These are phyloP conservation scores for Clepsis dumicolana DNA, from an alignment of 2,888 invertebrate species.

Conservation along the genomic window DNA sequence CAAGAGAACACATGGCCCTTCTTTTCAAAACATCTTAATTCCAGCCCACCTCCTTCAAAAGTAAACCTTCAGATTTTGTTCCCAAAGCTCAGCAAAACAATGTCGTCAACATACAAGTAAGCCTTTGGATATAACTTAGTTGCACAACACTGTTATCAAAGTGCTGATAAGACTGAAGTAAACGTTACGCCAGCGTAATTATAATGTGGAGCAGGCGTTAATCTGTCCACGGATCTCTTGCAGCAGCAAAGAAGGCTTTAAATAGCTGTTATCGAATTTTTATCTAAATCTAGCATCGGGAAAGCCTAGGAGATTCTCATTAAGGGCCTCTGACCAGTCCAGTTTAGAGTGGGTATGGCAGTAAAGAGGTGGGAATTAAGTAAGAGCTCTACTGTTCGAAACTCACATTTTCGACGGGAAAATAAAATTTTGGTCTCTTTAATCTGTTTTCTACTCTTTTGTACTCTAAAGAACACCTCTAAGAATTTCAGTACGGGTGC, in stretches of 20 bases:
- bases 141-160: conserved; percentile 35
- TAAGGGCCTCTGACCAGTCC: not conserved
- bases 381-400: too few relatives aligned
- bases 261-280: conserved; percentile 36
- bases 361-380: not conserved
- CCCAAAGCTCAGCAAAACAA: not conserved
- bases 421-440: too few relatives aligned
- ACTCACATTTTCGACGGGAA: too few relatives aligned
- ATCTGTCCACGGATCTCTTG: conserved; percentile 20
- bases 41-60: not conserved
- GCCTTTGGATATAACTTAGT: not conserved
- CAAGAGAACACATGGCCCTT: not conserved
- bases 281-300: conserved; percentile 30
- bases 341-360: too few relatives aligned
- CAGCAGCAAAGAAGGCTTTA: conserved; percentile 33
- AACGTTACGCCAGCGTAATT: conserved; percentile 36
- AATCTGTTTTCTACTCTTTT: too few relatives aligned
- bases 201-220: conserved; percentile 31
- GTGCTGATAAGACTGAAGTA: conserved; percentile 22
- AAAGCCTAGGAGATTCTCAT: conserved; percentile 26
- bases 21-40: not conserved
- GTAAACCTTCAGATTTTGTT: not conserved
- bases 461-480: too few relatives aligned
- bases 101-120: not conserved
- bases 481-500: too few relatives aligned